Conservation (phyloP, 2,888 invertebrate species). For the Agapostemon virescens region DNA sequence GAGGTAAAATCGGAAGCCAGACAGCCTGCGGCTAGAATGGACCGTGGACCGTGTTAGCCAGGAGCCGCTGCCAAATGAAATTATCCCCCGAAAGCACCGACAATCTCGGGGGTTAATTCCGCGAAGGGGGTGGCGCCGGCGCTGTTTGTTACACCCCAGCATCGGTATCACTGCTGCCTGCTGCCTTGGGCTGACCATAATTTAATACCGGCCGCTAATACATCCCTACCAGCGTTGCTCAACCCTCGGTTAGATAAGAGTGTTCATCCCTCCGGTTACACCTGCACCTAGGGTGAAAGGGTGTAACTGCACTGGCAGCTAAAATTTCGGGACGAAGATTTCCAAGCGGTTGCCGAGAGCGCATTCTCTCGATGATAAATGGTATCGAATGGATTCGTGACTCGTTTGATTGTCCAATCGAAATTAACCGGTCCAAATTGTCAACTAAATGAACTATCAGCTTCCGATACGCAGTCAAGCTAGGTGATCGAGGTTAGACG, state of each 20-base stretch:
- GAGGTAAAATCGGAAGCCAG: conserved; percentile 54
- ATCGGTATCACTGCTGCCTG: conserved; percentile 69
- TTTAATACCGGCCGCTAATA: conserved; percentile 78
- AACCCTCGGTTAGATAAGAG: conserved; percentile 47
- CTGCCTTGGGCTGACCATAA: conserved; percentile 75
- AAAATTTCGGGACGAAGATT: conserved; percentile 27
- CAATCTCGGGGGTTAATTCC: conserved; percentile 74
- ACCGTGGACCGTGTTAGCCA: conserved; percentile 53
- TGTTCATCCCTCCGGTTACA: conserved; percentile 9
- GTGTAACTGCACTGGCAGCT: conserved; percentile 10
- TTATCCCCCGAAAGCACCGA: conserved; percentile 73
- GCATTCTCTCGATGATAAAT: conserved; percentile 13
- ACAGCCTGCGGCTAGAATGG: conserved; percentile 57
- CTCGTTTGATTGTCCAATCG: not conserved
- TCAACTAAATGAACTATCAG: not conserved
- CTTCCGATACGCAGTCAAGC: not conserved
- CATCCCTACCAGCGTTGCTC: conserved; percentile 62
- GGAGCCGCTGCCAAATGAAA: conserved; percentile 75
- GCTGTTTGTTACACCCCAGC: conserved; percentile 68
- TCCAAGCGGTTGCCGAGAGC: not conserved
- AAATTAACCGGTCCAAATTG: not conserved
- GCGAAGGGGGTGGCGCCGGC: conserved; percentile 54
- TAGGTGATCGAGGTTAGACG: not conserved
- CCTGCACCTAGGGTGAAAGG: conserved; percentile 5
- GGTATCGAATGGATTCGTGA: conserved; percentile 5